These are phyloP conservation scores for Hirtodrosophila trivittata DNA, from an alignment of 2,888 invertebrate genomes.

Conservation along the genomic window DNA sequence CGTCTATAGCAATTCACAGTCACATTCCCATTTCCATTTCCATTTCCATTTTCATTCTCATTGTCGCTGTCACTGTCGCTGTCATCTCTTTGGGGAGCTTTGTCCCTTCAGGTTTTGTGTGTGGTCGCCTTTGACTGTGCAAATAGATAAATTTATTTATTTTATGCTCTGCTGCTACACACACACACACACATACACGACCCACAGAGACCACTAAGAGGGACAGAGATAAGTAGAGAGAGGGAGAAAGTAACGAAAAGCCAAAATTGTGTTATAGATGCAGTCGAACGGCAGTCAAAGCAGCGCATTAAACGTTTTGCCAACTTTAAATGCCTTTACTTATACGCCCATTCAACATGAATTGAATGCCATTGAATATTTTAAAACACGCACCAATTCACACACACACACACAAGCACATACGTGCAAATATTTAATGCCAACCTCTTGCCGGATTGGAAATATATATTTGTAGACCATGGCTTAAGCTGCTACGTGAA, in stretches of 20 bases:
- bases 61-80: conserved; percentile 27
- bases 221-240: neutral
- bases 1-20: conserved; percentile 33
- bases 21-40: conserved; percentile 28
- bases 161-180: conserved; percentile 60
- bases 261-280: conserved; percentile 14
- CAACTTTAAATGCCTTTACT: conserved; percentile 60
- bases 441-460: too few relatives aligned
- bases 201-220: neutral
- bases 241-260: neutral
- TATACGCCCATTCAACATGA: conserved; percentile 57
- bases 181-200: conserved; percentile 14
- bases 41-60: conserved; percentile 30
- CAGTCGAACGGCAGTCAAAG: conserved; percentile 16
- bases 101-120: conserved; percentile 59
- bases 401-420: neutral
- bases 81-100: conserved; percentile 35
- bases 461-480: too few relatives aligned
- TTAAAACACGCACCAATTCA: conserved; percentile 27
- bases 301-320: conserved; percentile 27
- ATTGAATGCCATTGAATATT: conserved; percentile 54
- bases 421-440: neutral
- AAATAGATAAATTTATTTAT: conserved; percentile 79
- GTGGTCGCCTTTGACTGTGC: conserved; percentile 73
- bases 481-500: conserved; percentile 19